Conservation (phyloP, 2,113 vertebrate genomes). For the Pseudonaja textilis region DNA sequence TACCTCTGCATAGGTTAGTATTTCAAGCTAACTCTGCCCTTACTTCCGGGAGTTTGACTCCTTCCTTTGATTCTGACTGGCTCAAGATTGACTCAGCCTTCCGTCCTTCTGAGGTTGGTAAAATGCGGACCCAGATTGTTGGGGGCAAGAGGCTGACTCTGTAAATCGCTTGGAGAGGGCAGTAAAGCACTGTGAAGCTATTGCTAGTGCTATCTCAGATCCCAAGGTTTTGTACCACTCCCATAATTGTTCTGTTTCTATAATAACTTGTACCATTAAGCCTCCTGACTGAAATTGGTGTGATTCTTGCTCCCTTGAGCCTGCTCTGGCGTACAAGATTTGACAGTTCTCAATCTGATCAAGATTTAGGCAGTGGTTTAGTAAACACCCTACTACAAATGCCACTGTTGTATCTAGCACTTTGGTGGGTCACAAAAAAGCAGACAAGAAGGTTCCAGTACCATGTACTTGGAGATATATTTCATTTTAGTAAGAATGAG, state of each 20-base stretch:
- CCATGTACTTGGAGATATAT: background rate
- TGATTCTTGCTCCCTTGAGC: background rate
- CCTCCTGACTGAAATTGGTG: background rate
- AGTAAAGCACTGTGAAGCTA: too few species aligned
- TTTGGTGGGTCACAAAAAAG: background rate
- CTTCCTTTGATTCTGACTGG: too few species aligned
- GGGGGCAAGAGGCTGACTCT: too few species aligned
- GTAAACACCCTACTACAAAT: background rate
- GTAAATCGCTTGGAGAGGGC: too few species aligned
- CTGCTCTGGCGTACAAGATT: background rate
- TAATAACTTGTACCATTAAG: background rate
- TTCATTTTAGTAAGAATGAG: background rate
- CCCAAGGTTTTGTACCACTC: background rate
- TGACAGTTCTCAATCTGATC: background rate
- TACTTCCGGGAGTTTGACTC: too few species aligned
- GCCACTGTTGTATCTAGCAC: background rate
- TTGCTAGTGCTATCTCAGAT: background rate
- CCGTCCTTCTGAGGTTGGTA: too few species aligned
- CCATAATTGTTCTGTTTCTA: background rate
- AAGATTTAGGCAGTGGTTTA: background rate
- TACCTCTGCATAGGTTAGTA: too few species aligned
- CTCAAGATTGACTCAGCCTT: too few species aligned
- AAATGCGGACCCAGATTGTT: too few species aligned
- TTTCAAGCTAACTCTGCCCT: too few species aligned
- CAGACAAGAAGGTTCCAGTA: background rate